Percentiles rank a stretch among this genome's conserved stretches.
Conservation (phyloP, 1,140 invertebrate species). For the Lamellibrachia luymesi region DNA sequence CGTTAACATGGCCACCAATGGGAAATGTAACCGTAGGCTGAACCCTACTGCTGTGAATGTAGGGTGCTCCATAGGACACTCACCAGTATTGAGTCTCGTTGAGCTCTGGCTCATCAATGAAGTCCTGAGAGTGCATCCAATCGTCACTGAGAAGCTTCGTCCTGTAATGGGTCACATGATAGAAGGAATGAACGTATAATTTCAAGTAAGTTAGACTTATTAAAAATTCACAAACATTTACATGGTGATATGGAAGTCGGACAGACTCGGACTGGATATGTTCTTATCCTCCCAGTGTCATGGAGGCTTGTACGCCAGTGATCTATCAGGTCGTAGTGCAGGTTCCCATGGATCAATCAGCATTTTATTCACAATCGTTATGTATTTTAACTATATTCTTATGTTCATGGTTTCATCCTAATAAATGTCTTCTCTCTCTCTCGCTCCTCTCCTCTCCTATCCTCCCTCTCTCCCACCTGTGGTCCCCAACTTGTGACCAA, state of each 20-base stretch:
- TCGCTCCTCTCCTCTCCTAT: neutral
- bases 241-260: neutral
- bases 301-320: neutral
- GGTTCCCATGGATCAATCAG: neutral
- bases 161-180: conserved; percentile 36
- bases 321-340: neutral
- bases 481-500: no score
- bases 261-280: neutral
- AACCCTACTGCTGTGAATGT: neutral
- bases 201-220: neutral
- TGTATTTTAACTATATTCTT: neutral
- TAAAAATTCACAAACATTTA: neutral
- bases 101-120: conserved; percentile 54
- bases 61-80: neutral
- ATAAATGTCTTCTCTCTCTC: neutral
- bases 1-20: neutral
- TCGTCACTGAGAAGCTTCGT: conserved; percentile 94
- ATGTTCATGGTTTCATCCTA: neutral
- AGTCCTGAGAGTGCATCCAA: conserved; percentile 88
- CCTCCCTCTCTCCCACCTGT: no score
- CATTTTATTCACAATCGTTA: neutral
- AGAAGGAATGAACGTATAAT: neutral
- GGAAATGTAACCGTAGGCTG: no score
- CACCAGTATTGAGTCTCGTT: conserved; percentile 10
- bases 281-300: neutral